These are phyloP conservation scores for Pseudomyrmex sp. DNA, from an alignment of 1,140 invertebrate genomes.

Conservation along the genomic window DNA sequence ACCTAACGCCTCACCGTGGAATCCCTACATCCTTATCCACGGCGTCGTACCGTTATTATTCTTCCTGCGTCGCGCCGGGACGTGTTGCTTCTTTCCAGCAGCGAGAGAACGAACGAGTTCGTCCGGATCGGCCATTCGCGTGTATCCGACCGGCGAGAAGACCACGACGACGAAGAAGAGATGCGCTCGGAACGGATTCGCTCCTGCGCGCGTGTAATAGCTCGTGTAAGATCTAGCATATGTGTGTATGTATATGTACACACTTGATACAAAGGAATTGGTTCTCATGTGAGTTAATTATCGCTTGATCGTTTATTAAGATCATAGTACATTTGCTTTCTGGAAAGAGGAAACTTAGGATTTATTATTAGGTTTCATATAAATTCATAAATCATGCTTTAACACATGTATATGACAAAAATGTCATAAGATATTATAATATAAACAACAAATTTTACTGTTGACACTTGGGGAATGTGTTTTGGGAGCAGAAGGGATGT, in stretches of 20 bases:
- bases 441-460: no score
- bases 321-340: constrained; percentile 4
- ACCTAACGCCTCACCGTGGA: constrained; percentile 62
- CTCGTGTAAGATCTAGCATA: background rate
- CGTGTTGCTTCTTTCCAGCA: constrained; percentile 70
- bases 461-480: no score
- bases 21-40: constrained; percentile 74
- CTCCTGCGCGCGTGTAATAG: constrained; percentile 16
- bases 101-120: constrained; percentile 70
- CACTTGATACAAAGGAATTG: constrained; percentile 35
- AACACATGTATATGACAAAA: no score
- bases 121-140: constrained; percentile 66
- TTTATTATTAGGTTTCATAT: background rate
- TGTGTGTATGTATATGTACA: no score
- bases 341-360: no score
- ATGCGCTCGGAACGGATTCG: background rate
- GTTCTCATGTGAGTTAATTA: constrained; percentile 66
- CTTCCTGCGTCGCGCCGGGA: constrained; percentile 68
- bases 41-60: constrained; percentile 77
- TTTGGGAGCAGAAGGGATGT: background rate
- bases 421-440: no score
- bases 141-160: constrained; percentile 36
- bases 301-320: constrained; percentile 59
- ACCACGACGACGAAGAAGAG: background rate
- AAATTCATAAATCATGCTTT: background rate